A percentile compares a stretch with the other conserved stretches of the same genome.
Conservation (phyloP, 2,888 invertebrate species). For the Cantharis rufa region DNA sequence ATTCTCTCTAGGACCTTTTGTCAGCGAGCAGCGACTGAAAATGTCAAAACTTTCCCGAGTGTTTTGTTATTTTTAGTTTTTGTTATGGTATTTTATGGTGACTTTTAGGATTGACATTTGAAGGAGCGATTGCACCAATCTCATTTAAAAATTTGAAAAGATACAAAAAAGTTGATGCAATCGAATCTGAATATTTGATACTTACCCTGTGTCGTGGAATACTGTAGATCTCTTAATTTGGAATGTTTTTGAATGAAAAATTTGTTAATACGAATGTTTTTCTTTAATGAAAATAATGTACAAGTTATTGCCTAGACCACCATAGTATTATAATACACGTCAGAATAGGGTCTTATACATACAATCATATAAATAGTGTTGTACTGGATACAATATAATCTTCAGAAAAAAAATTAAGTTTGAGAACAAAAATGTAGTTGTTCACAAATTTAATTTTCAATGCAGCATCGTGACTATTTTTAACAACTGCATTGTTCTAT, state of each 20-base stretch:
- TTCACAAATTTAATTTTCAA: slow-evolving; percentile 20
- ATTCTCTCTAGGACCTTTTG: too few relatives aligned
- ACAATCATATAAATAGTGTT: slow-evolving; percentile 28
- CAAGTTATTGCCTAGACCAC: slow-evolving; percentile 60
- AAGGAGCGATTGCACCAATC: too few relatives aligned
- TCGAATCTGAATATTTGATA: not conserved
- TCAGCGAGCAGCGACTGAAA: too few relatives aligned
- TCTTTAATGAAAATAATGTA: slow-evolving; percentile 61
- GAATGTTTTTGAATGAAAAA: not conserved
- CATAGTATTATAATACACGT: slow-evolving; percentile 55
- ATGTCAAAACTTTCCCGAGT: too few relatives aligned
- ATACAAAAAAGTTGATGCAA: too few relatives aligned
- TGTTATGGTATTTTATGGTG: too few relatives aligned
- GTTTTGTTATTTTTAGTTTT: too few relatives aligned
- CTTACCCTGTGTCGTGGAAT: not conserved
- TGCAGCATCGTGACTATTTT: slow-evolving; percentile 16
- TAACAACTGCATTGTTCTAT: slow-evolving; percentile 29
- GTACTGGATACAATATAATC: slow-evolving; percentile 31
- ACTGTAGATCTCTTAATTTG: not conserved
- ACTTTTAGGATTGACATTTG: too few relatives aligned
- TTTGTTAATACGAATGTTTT: slow-evolving; percentile 53
- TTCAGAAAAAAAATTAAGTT: slow-evolving; percentile 29
- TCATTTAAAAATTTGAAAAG: too few relatives aligned
- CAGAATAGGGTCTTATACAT: slow-evolving; percentile 55
- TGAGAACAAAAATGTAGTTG: slow-evolving; percentile 3